Percentiles rank a stretch among this genome's conserved stretches.
phyloP scores from a whole-genome alignment of 2,113 vertebrate species.

The Calyptomena viridis region DNA sequence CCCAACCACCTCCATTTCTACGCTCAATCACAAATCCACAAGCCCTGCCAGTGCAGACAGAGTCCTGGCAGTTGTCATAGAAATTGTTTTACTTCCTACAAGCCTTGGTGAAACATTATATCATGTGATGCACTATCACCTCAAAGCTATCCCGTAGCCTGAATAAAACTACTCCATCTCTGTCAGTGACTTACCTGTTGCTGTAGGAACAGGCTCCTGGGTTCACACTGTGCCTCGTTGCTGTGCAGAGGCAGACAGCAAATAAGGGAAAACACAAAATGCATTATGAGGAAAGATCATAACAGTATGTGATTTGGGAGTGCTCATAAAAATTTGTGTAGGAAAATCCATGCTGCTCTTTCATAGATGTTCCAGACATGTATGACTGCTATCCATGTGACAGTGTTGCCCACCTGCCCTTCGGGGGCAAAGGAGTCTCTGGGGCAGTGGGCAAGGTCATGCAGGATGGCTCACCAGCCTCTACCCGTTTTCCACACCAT shows the following conservation, averaged over 20 bases:
- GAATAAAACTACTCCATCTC: background rate
- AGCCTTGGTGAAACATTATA: background rate
- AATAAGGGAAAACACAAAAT: background rate
- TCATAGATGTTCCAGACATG: accelerated
- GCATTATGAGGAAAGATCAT: background rate
- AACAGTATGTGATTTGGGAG: too few species aligned
- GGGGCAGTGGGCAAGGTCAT: accelerated
- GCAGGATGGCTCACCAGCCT: background rate
- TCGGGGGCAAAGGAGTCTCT: background rate
- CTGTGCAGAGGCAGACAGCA: accelerated
- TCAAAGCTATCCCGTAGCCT: accelerated
- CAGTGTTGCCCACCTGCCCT: accelerated
- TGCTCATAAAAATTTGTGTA: background rate
- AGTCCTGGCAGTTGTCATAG: background rate
- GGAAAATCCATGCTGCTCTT: background rate
- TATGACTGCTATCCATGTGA: accelerated
- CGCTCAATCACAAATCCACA: accelerated
- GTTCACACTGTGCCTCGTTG: background rate
- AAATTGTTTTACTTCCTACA: background rate
- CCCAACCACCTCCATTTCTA: background rate
- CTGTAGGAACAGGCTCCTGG: too few species aligned
- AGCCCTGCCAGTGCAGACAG: background rate
- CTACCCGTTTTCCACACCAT: background rate
- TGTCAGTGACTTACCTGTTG: accelerated
- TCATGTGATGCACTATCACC: accelerated